Conservation (phyloP, 2,888 invertebrate species). For the Eristalis intricaria region DNA sequence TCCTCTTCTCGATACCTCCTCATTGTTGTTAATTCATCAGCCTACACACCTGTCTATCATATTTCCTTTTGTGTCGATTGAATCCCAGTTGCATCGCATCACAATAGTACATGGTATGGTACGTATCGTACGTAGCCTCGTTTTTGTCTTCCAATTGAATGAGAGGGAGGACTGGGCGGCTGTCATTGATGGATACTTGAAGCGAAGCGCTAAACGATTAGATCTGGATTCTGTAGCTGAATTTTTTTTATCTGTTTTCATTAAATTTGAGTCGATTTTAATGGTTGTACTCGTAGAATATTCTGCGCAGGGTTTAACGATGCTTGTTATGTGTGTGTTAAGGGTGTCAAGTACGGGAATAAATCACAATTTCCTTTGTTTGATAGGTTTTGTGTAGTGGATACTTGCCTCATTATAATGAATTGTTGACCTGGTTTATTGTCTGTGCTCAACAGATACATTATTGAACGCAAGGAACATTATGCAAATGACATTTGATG, state of each 20-base stretch:
- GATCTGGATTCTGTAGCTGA: slow-evolving; percentile 54
- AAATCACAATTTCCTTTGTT: slow-evolving; percentile 71
- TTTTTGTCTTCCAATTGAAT: slow-evolving; percentile 34
- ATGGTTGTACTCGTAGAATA: slow-evolving; percentile 46
- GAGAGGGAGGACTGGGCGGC: slow-evolving; percentile 38
- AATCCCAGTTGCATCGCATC: slow-evolving; percentile 54
- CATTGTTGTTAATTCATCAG: slow-evolving; percentile 67
- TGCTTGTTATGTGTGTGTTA: slow-evolving; percentile 54
- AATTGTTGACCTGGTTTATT: slow-evolving; percentile 69
- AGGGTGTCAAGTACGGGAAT: slow-evolving; percentile 70
- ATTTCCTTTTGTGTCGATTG: slow-evolving; percentile 64
- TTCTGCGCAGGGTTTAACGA: slow-evolving; percentile 39
- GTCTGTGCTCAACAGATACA: slow-evolving; percentile 64
- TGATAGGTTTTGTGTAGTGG: slow-evolving; percentile 44
- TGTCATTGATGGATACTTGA: slow-evolving; percentile 62
- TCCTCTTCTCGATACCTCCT: slow-evolving; percentile 25
- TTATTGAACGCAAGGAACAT: slow-evolving; percentile 57
- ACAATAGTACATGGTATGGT: slow-evolving; percentile 12
- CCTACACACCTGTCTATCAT: slow-evolving; percentile 66
- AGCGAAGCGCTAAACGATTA: slow-evolving; percentile 49
- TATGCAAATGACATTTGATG: slow-evolving; percentile 66
- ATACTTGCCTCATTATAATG: slow-evolving; percentile 58
- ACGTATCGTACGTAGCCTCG: background rate
- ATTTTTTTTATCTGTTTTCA: slow-evolving; percentile 58
- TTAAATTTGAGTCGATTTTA: slow-evolving; percentile 67